phyloP scores from a whole-genome alignment of 2,113 vertebrate species.

The Plectropomus leopardus region DNA sequence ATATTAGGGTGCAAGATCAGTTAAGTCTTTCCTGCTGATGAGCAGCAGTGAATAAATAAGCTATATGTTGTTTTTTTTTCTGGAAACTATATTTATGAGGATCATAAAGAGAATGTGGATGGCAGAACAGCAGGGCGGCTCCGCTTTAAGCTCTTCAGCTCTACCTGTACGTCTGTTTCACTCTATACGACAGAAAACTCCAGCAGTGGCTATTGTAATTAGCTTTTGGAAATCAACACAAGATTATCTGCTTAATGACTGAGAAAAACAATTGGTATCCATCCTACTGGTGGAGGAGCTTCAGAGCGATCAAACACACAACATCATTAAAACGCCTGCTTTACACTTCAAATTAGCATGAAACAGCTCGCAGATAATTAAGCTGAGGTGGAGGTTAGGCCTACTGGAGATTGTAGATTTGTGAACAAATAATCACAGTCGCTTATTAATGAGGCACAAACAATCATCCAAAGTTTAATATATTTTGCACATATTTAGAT shows the following conservation, averaged over 20 bases:
- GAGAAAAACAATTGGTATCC: conserved; percentile 72
- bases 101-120: conserved; percentile 40
- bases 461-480: conserved; percentile 44
- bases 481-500: conserved; percentile 13
- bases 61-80: conserved; percentile 17
- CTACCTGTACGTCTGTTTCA: conserved; percentile 46
- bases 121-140: not conserved
- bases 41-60: conserved; percentile 34
- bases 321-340: conserved; percentile 67
- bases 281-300: conserved; percentile 59
- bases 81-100: conserved; percentile 60
- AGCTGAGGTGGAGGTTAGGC: conserved; percentile 72
- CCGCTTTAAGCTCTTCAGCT: conserved; percentile 36
- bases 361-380: conserved; percentile 69
- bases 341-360: conserved; percentile 74
- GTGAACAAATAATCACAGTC: conserved; percentile 65
- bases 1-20: conserved; percentile 35
- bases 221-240: conserved; percentile 73
- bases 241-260: conserved; percentile 79
- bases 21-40: conserved; percentile 25
- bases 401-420: conserved; percentile 59
- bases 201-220: conserved; percentile 72
- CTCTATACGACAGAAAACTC: conserved; percentile 39
- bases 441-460: conserved; percentile 62
- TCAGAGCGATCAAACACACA: conserved; percentile 54